Conservation (phyloP, 2,888 invertebrate genomes). For the Thymelicus sylvestris region DNA sequence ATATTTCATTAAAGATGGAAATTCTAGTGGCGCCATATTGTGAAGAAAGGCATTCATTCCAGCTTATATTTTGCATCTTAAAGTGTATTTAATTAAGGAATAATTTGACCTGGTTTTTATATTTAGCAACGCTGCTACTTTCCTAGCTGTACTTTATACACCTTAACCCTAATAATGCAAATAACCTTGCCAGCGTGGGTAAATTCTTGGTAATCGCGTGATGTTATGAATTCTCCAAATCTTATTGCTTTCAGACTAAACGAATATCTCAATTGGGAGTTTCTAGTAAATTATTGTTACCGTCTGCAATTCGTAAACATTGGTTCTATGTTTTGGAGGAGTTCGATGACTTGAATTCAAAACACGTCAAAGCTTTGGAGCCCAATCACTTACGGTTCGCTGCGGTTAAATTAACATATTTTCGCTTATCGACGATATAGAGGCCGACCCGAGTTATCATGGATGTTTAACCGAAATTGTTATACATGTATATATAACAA, state of each 20-base stretch:
- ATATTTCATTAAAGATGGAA: conserved; percentile 79
- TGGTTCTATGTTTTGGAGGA: conserved; percentile 62
- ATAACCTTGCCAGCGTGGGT: conserved; percentile 24
- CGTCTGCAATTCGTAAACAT: conserved; percentile 78
- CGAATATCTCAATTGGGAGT: conserved; percentile 63
- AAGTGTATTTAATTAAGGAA: conserved; percentile 71
- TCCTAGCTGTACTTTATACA: conserved; percentile 5
- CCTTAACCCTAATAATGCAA: conserved; percentile 26
- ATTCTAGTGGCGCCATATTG: conserved; percentile 80
- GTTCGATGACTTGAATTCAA: conserved; percentile 69
- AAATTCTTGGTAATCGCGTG: conserved; percentile 14
- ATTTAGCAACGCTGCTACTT: conserved; percentile 23
- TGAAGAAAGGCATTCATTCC: conserved; percentile 72
- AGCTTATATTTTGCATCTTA: conserved; percentile 74
- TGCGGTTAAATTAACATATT: conserved; percentile 81
- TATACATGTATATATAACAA: conserved; percentile 59
- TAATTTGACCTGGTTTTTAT: conserved; percentile 62
- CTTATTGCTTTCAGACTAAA: conserved; percentile 23
- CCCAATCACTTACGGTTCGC: conserved; percentile 81
- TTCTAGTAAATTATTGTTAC: conserved; percentile 56
- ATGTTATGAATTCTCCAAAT: conserved; percentile 23
- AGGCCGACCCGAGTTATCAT: conserved; percentile 73
- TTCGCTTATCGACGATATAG: conserved; percentile 79
- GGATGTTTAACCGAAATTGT: conserved; percentile 68
- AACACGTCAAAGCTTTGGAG: conserved; percentile 72